phyloP scores from a whole-genome alignment of 1,140 invertebrate genomes.

The Probaryconus sp. region DNA sequence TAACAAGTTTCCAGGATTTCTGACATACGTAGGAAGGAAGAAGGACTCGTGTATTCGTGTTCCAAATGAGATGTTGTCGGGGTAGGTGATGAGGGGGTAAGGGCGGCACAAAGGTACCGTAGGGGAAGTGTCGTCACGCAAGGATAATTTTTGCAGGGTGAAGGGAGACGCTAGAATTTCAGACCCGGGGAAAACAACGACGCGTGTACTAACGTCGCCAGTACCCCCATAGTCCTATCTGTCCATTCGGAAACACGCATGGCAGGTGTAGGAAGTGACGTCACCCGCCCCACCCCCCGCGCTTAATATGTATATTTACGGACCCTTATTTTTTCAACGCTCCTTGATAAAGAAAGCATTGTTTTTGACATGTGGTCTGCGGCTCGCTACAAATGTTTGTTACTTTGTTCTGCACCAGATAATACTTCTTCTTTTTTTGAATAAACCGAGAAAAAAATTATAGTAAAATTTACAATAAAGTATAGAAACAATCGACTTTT shows the following conservation, averaged over 20 bases:
- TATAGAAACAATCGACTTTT: no score
- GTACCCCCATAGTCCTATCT: slow-evolving; percentile 71
- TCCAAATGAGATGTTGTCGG: slow-evolving; percentile 49
- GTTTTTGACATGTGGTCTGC: background rate
- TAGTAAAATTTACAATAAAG: no score
- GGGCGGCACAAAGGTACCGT: no score
- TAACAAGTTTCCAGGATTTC: slow-evolving; percentile 33
- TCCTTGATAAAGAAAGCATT: background rate
- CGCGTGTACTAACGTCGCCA: slow-evolving; percentile 67
- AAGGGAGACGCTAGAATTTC: slow-evolving; percentile 51
- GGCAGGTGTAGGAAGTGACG: slow-evolving; percentile 78
- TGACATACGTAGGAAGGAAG: slow-evolving; percentile 28
- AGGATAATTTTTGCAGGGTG: slow-evolving; percentile 71
- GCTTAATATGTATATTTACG: slow-evolving; percentile 41
- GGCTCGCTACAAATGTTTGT: no score
- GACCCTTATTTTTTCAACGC: slow-evolving; percentile 17
- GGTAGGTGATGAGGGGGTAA: no score
- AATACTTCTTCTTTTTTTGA: no score
- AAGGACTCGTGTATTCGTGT: slow-evolving; percentile 26
- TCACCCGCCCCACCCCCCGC: slow-evolving; percentile 66
- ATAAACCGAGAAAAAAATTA: no score
- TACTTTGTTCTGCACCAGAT: no score
- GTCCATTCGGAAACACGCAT: slow-evolving; percentile 77
- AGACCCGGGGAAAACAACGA: slow-evolving; percentile 57
- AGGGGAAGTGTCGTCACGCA: slow-evolving; percentile 73